phyloP scores from a whole-genome alignment of 1,140 invertebrate genomes.

The Helicorthomorpha holstii region DNA sequence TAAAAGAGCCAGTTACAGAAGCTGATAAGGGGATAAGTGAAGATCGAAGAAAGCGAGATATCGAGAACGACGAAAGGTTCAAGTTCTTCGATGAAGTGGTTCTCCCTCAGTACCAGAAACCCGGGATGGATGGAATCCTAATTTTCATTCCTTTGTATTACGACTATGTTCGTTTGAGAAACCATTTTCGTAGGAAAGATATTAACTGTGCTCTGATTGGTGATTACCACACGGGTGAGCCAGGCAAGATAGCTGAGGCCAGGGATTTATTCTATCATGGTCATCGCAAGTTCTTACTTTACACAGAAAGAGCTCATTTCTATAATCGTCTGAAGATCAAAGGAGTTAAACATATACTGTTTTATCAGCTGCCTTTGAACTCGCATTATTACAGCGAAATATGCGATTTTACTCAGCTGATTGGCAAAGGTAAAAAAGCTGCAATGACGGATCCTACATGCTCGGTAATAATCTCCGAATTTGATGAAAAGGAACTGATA shows the following conservation, averaged over 20 bases:
- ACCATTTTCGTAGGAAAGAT: conserved; percentile 79
- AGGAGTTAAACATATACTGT: conserved; percentile 79
- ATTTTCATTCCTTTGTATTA: conserved; percentile 91
- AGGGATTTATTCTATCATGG: conserved; percentile 84
- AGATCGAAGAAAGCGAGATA: too few relatives aligned
- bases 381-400: conserved; percentile 83
- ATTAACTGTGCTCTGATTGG: conserved; percentile 62
- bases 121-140: conserved; percentile 64
- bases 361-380: conserved; percentile 78
- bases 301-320: conserved; percentile 88
- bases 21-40: too few relatives aligned
- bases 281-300: conserved; percentile 70
- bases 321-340: conserved; percentile 73
- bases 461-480: too few relatives aligned
- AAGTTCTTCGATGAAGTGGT: conserved; percentile 74
- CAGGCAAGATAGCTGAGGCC: conserved; percentile 62
- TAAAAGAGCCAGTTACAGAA: too few relatives aligned
- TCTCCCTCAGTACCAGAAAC: conserved; percentile 59
- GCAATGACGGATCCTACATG: too few relatives aligned
- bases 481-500: too few relatives aligned
- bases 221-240: conserved; percentile 34
- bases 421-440: too few relatives aligned
- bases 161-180: conserved; percentile 79
- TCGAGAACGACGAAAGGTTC: conserved; percentile 60
- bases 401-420: conserved; percentile 70